Evolutionary conservation across 1,140 invertebrate species (phyloP).

Genomic region (Nylanderia fulva): DNA sequence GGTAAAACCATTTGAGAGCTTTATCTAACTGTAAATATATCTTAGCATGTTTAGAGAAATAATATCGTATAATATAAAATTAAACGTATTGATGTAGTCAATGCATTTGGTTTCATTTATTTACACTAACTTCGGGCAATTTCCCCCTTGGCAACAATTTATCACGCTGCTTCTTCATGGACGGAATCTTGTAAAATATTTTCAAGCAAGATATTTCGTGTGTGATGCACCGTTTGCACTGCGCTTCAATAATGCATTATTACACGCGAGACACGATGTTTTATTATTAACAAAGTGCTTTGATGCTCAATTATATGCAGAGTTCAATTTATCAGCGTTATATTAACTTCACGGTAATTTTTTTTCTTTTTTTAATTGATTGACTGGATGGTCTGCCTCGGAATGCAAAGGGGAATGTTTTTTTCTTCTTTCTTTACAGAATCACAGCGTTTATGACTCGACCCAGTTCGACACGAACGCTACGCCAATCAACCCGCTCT

Average conservation of each 20-base stretch:
- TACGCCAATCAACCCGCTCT: slow-evolving; percentile 90
- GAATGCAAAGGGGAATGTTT: slow-evolving; percentile 76
- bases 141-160: slow-evolving; percentile 5
- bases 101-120: slow-evolving; percentile 81
- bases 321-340: not conserved
- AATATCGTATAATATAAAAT: slow-evolving; percentile 71
- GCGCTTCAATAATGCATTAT: slow-evolving; percentile 9
- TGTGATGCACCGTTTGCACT: not conserved
- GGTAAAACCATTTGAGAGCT: slow-evolving; percentile 60
- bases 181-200: slow-evolving; percentile 8
- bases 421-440: slow-evolving; percentile 87
- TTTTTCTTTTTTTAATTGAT: too few relatives aligned
- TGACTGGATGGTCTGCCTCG: not conserved
- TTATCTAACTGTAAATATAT: slow-evolving; percentile 74
- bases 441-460: slow-evolving; percentile 92
- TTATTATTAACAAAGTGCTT: slow-evolving; percentile 37
- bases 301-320: slow-evolving; percentile 11
- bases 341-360: not conserved
- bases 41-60: slow-evolving; percentile 75
- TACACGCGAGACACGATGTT: not conserved
- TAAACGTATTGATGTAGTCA: slow-evolving; percentile 78
- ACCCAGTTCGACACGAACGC: slow-evolving; percentile 90
- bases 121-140: slow-evolving; percentile 68
- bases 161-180: slow-evolving; percentile 4
- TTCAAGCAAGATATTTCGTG: not conserved